Percentiles rank a stretch among this genome's conserved stretches.
These are phyloP conservation scores for Enhydra lutris DNA, from an alignment of 2,113 vertebrate genomes.

Conservation along the genomic window DNA sequence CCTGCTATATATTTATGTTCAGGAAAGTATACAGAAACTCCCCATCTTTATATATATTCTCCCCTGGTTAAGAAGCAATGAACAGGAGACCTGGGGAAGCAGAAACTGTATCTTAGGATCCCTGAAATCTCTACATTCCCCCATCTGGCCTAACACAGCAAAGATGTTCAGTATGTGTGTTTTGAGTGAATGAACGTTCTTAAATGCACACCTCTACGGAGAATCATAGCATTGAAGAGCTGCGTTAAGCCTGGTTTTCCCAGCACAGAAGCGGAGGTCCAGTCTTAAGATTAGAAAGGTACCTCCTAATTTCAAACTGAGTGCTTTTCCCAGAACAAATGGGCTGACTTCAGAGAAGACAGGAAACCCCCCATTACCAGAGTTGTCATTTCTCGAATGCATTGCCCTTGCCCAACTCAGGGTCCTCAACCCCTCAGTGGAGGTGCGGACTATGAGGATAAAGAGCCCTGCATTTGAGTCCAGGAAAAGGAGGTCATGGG, in stretches of 20 bases:
- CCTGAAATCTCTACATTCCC: neutral
- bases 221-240: neutral
- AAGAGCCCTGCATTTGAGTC: neutral
- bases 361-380: neutral
- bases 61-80: neutral
- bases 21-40: neutral
- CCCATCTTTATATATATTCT: neutral
- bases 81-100: neutral
- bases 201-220: neutral
- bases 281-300: neutral
- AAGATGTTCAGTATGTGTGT: neutral
- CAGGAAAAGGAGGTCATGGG: neutral
- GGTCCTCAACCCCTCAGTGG: neutral
- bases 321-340: neutral
- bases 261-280: neutral
- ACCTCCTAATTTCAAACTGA: neutral
- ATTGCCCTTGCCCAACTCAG: neutral
- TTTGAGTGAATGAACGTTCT: neutral
- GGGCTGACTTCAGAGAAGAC: neutral
- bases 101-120: neutral
- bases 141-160: neutral
- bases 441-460: neutral
- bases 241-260: neutral
- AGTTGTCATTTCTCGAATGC: neutral
- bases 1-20: neutral